These are phyloP conservation scores for Hoplias malabaricus DNA, from an alignment of 2,113 vertebrate genomes.

Conservation along the genomic window DNA sequence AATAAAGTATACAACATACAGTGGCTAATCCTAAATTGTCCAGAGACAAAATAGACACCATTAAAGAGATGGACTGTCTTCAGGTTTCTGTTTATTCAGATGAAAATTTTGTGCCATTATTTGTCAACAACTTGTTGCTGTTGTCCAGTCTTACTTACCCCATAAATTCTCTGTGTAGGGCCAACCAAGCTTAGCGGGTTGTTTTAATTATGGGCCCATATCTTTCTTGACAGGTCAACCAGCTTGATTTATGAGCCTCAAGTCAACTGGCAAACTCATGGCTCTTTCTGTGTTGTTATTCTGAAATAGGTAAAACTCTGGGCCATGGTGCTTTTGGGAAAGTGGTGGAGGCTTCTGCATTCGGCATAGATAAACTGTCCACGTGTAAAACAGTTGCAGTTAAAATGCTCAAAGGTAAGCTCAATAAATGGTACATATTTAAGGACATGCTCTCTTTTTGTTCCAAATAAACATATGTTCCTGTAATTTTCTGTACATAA, in stretches of 20 bases:
- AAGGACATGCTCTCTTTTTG: background rate
- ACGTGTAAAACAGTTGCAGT: slow-evolving; percentile 96
- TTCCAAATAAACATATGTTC: background rate
- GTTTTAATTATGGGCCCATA: slow-evolving; percentile 65
- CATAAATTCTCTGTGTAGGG: slow-evolving; percentile 57
- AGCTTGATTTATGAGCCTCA: slow-evolving; percentile 50
- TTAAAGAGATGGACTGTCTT: background rate
- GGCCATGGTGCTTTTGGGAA: slow-evolving; percentile 94
- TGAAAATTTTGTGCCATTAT: slow-evolving; percentile 52
- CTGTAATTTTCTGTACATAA: no score
- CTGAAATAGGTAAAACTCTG: slow-evolving; percentile 86
- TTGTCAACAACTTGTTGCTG: slow-evolving; percentile 55
- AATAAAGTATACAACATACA: no score
- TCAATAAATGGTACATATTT: background rate
- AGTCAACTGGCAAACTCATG: slow-evolving; percentile 42
- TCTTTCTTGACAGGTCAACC: slow-evolving; percentile 55
- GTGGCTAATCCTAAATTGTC: background rate
- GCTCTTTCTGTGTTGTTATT: slow-evolving; percentile 49
- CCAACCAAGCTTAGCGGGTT: slow-evolving; percentile 54
- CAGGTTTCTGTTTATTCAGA: slow-evolving; percentile 5
- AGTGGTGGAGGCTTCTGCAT: slow-evolving; percentile 92
- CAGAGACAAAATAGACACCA: background rate
- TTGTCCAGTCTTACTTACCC: slow-evolving; percentile 54
- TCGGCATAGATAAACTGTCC: slow-evolving; percentile 93
- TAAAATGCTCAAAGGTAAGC: slow-evolving; percentile 94